Evolutionary conservation across 2,113 vertebrate species (phyloP).

Genomic region (Rattus rattus): DNA sequence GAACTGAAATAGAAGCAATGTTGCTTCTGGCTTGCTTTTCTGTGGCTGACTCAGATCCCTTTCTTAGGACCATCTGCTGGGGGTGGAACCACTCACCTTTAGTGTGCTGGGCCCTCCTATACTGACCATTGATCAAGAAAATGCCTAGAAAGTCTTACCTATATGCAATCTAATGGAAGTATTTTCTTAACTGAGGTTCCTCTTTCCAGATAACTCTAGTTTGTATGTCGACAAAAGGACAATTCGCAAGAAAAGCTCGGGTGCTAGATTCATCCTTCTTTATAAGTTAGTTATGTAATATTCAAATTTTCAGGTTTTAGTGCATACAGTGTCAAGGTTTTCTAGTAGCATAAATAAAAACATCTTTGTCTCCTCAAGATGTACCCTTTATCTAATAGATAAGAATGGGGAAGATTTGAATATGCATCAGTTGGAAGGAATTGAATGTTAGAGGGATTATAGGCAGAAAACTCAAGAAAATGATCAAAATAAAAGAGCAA

Average conservation of each 20-base stretch:
- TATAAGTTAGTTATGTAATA: conserved; percentile 26
- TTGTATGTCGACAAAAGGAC: neutral
- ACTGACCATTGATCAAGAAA: neutral
- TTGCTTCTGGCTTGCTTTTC: neutral
- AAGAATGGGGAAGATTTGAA: conserved; percentile 48
- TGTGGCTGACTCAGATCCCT: neutral
- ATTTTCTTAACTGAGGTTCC: neutral
- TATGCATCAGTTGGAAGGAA: neutral
- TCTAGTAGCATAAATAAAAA: conserved; percentile 23
- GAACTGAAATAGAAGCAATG: neutral
- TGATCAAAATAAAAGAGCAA: neutral
- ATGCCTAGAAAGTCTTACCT: neutral
- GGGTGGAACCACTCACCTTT: neutral
- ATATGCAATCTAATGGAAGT: neutral
- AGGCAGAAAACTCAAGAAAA: neutral
- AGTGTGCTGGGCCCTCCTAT: neutral
- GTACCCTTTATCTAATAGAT: conserved; percentile 15
- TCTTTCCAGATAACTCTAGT: neutral
- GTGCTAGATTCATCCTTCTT: conserved; percentile 24
- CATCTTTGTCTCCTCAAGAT: neutral
- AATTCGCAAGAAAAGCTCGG: neutral
- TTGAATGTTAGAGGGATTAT: neutral
- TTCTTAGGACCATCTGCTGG: neutral
- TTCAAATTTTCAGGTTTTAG: conserved; percentile 20
- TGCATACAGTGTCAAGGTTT: neutral